Conservation (phyloP, 1,140 invertebrate species). For the Dufourea novaeangliae region DNA sequence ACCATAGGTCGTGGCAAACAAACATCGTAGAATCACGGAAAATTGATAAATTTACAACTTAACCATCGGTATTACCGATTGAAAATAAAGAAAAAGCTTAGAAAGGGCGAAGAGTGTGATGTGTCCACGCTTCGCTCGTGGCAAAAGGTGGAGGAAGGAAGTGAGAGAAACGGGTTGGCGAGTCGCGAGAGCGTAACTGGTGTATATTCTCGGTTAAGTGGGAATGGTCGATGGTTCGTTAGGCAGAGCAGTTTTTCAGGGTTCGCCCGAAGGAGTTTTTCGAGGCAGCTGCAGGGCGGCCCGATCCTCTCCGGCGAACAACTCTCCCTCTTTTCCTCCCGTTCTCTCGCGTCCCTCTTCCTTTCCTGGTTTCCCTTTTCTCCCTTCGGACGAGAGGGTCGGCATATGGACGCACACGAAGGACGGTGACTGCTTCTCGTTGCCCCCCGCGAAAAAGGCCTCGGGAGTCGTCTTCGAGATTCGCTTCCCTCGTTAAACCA, state of each 20-base stretch:
- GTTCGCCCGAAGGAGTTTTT: conserved; percentile 68
- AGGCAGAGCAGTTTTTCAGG: conserved; percentile 77
- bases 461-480: conserved; percentile 74
- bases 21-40: no score
- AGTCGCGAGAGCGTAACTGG: conserved; percentile 64
- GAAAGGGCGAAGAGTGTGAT: no score
- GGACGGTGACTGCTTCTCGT: conserved; percentile 56
- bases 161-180: conserved; percentile 51
- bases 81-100: no score
- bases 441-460: conserved; percentile 65
- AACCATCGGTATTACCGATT: no score
- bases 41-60: no score
- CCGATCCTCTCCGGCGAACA: no score
- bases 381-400: conserved; percentile 31
- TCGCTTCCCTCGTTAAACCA: conserved; percentile 80
- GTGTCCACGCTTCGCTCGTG: not conserved
- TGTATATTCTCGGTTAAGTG: conserved; percentile 74
- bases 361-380: conserved; percentile 7
- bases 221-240: conserved; percentile 78
- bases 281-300: conserved; percentile 65
- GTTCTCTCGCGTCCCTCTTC: conserved; percentile 4
- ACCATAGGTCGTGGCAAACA: no score
- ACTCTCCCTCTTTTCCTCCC: conserved; percentile 7
- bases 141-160: not conserved
- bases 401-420: conserved; percentile 72